These are phyloP conservation scores for Aptenodytes forsteri DNA, from an alignment of 2,113 vertebrate genomes.

Conservation along the genomic window DNA sequence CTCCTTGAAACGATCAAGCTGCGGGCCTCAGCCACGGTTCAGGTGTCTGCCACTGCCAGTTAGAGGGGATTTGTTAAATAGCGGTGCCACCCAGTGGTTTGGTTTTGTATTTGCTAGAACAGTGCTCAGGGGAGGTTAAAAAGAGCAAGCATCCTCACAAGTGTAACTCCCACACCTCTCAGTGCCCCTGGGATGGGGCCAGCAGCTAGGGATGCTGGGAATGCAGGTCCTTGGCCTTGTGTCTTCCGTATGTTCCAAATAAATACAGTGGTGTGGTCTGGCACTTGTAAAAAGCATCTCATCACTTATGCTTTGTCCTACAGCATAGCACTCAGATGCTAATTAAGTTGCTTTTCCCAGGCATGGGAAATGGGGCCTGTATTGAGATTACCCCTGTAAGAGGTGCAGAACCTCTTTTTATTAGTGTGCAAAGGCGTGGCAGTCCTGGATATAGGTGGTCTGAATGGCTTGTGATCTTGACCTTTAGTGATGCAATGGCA, in stretches of 20 bases:
- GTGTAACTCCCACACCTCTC: not conserved
- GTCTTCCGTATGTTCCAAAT: not conserved
- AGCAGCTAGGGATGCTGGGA: not conserved
- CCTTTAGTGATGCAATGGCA: not conserved
- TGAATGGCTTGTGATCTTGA: not conserved
- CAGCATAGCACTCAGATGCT: not conserved
- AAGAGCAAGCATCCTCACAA: not conserved
- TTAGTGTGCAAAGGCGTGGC: not conserved
- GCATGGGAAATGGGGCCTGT: not conserved
- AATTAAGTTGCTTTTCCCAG: not conserved
- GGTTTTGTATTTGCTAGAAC: not conserved
- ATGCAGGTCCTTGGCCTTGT: not conserved
- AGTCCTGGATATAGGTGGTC: not conserved
- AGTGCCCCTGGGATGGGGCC: not conserved
- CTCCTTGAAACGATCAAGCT: not conserved
- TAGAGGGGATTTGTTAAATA: not conserved
- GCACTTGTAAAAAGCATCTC: not conserved
- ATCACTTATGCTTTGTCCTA: not conserved
- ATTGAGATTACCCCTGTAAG: not conserved
- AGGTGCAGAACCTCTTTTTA: not conserved
- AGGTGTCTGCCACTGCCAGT: not conserved
- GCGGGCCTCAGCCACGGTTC: not conserved
- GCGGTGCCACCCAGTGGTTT: conserved; percentile 12
- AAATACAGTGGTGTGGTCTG: not conserved
- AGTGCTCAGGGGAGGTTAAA: not conserved